These are phyloP conservation scores for Drosophila melanogaster DNA, from an alignment of 1,140 invertebrate genomes.

Conservation along the genomic window Release_6_plus_ISO1_MT NT_033777.3:24392501-24393000, in stretches of 20 bases:
- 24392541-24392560: slow-evolving; percentile 38
- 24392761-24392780: slow-evolving; percentile 10
- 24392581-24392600: slow-evolving; percentile 35
- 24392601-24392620: slow-evolving; percentile 45
- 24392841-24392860: slow-evolving; percentile 51
- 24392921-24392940: slow-evolving; percentile 35
- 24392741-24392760: too few relatives aligned
- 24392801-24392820: slow-evolving; percentile 62
- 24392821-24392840: slow-evolving; percentile 50
- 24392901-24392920: slow-evolving; percentile 30
- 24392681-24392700: slow-evolving; percentile 23
- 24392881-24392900: slow-evolving; percentile 37
- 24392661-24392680: slow-evolving; percentile 38
- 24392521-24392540: slow-evolving; percentile 4
- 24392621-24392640: slow-evolving; percentile 27
- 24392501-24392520: background rate
- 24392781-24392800: slow-evolving; percentile 31
- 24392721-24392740: background rate
- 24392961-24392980: slow-evolving; percentile 11
- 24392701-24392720: background rate
- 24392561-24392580: slow-evolving; percentile 66
- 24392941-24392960: slow-evolving; percentile 2
- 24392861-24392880: background rate
- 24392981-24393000: background rate
- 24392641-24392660: slow-evolving; percentile 61